phyloP scores from a whole-genome alignment of 2,113 vertebrate species.

The Merops nubicus region DNA sequence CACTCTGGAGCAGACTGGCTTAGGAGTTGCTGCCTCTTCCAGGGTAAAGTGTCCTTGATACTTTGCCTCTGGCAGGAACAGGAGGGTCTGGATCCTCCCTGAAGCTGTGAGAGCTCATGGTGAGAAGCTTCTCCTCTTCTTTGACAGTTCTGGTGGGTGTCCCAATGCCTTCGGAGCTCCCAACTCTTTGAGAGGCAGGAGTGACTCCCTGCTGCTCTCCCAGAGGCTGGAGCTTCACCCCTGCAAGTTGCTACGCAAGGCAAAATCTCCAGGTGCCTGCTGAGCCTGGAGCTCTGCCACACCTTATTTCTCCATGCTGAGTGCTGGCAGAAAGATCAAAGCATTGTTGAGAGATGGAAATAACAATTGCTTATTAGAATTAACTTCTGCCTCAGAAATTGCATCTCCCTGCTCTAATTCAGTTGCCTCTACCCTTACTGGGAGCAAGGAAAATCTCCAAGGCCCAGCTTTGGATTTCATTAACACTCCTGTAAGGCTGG shows the following conservation, averaged over 20 bases:
- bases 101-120: background rate
- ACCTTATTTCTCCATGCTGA: background rate
- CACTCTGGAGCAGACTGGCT: background rate
- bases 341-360: background rate
- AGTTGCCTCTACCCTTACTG: background rate
- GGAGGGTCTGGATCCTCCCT: background rate
- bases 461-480: background rate
- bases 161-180: background rate
- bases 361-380: background rate
- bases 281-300: background rate
- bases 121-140: background rate
- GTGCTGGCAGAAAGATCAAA: background rate
- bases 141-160: background rate
- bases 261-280: background rate
- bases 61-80: background rate
- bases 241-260: background rate
- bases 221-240: background rate
- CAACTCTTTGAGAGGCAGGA: background rate
- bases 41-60: background rate
- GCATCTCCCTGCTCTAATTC: background rate
- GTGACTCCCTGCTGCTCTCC: accelerated
- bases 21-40: background rate
- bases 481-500: background rate
- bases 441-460: background rate
- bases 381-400: background rate